Conservation (phyloP, 2,113 vertebrate genomes). For the Vimba vimba region DNA sequence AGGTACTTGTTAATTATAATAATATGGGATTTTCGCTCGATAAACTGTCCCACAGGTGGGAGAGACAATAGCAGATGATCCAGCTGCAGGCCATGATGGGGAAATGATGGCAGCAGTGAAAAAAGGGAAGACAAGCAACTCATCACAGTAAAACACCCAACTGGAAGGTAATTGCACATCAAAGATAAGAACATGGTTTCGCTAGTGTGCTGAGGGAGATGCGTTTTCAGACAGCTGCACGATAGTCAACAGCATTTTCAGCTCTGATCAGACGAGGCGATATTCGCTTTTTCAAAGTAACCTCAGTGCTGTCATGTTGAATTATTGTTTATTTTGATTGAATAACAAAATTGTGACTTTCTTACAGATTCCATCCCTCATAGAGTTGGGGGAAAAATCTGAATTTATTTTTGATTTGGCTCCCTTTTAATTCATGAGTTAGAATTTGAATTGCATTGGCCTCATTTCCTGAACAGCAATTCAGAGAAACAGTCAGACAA, state of each 20-base stretch:
- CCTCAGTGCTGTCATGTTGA: background rate
- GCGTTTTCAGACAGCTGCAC: constrained; percentile 19
- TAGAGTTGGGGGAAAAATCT: background rate
- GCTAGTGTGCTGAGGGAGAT: constrained; percentile 29
- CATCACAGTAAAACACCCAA: constrained; percentile 53
- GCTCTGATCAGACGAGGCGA: background rate
- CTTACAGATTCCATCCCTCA: background rate
- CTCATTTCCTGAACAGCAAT: background rate
- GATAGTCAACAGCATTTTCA: constrained; percentile 25
- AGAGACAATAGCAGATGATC: constrained; percentile 65
- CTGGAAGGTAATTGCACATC: constrained; percentile 59
- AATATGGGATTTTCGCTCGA: constrained; percentile 58
- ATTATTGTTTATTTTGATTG: background rate
- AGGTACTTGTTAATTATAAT: constrained; percentile 68
- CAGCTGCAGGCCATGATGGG: constrained; percentile 59
- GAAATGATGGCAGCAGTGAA: constrained; percentile 53
- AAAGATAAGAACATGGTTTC: constrained; percentile 32
- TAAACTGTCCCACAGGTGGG: constrained; percentile 62
- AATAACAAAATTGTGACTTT: background rate
- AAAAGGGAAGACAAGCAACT: constrained; percentile 51
- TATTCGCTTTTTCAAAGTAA: background rate
- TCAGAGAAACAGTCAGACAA: constrained; percentile 11
- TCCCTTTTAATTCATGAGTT: background rate
- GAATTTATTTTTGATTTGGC: background rate
- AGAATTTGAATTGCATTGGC: background rate